A percentile compares a stretch with the other conserved stretches of the same genome.
Evolutionary conservation across 2,797 vertebrate genomes (phyloP).

Genomic region (Tenualosa thibaudeaui): DNA sequence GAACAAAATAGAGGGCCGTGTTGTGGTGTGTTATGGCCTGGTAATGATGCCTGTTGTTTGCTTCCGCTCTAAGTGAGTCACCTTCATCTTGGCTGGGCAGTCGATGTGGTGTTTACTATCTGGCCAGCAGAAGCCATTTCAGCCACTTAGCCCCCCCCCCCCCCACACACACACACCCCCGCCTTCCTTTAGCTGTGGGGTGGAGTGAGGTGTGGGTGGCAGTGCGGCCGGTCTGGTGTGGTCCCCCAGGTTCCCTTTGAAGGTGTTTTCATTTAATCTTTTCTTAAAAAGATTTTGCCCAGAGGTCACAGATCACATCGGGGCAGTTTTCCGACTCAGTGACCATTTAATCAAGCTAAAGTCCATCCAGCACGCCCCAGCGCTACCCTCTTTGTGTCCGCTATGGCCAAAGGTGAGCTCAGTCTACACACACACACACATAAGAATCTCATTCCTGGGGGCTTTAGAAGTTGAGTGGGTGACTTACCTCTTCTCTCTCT

Average conservation of each 20-base stretch:
- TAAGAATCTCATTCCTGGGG: slow-evolving; percentile 68
- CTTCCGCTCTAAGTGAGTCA: not conserved
- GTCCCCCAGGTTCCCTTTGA: slow-evolving; percentile 74
- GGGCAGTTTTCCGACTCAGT: slow-evolving; percentile 88
- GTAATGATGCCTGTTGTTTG: not conserved
- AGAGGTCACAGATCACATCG: slow-evolving; percentile 85
- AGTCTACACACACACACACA: slow-evolving; percentile 66
- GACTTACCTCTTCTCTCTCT: slow-evolving; percentile 34
- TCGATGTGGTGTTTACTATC: not conserved
- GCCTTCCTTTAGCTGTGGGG: slow-evolving; percentile 49
- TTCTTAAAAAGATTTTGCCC: slow-evolving; percentile 75
- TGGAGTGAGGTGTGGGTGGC: slow-evolving; percentile 57
- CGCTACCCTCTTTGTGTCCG: slow-evolving; percentile 78
- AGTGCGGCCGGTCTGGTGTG: slow-evolving; percentile 60
- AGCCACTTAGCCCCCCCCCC: slow-evolving; percentile 44
- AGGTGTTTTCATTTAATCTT: slow-evolving; percentile 84
- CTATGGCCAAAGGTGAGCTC: slow-evolving; percentile 78
- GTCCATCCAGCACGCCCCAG: slow-evolving; percentile 73
- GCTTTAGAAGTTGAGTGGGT: slow-evolving; percentile 72
- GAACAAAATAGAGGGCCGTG: not conserved
- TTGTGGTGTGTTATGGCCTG: not conserved
- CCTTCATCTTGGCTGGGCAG: not conserved
- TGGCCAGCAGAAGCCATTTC: not conserved
- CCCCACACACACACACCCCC: not conserved
- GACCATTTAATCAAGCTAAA: slow-evolving; percentile 91